Evolutionary conservation across 2,797 vertebrate genomes (phyloP).

Genomic region (Micrastur ruficollis): DNA sequence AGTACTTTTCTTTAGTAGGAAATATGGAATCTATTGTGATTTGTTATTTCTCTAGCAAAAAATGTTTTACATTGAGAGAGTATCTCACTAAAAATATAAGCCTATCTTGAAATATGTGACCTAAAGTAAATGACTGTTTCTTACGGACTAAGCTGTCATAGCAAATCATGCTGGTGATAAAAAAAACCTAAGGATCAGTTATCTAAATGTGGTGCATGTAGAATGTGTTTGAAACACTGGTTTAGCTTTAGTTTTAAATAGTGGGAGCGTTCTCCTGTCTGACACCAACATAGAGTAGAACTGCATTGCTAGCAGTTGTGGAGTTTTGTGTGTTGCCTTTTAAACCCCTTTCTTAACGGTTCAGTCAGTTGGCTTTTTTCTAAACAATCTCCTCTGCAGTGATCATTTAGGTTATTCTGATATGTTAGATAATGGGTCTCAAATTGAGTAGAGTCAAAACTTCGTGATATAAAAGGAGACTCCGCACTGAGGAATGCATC

Average conservation of each 20-base stretch:
- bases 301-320: background rate
- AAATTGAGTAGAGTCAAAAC: background rate
- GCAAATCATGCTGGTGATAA: background rate
- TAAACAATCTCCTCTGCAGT: background rate
- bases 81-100: background rate
- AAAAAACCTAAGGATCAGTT: background rate
- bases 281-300: background rate
- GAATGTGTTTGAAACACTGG: background rate
- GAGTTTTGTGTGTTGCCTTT: background rate
- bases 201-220: background rate
- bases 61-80: fast-evolving
- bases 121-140: background rate
- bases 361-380: background rate
- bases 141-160: background rate
- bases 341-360: background rate
- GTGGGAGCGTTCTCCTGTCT: background rate
- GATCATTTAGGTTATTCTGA: background rate
- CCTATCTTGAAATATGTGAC: background rate
- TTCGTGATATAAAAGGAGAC: background rate
- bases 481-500: background rate
- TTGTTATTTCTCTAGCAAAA: background rate
- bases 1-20: background rate
- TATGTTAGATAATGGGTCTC: background rate
- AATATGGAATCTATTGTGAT: background rate
- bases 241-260: background rate